Conservation (phyloP, 1,140 invertebrate genomes). For the Luehdorfia chinensis region DNA sequence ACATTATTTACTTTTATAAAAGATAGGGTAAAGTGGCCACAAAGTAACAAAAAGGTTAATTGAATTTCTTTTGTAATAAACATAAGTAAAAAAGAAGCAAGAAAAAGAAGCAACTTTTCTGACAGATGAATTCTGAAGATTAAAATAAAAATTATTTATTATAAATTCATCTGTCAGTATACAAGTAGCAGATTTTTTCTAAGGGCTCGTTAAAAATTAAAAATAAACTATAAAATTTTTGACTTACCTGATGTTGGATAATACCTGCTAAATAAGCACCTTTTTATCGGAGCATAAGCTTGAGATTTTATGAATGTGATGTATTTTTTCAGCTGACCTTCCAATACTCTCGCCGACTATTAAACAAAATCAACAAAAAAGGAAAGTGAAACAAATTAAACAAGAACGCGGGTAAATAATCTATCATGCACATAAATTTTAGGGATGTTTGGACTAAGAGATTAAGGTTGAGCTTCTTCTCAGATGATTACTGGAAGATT, state of each 20-base stretch:
- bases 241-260: conserved; percentile 88
- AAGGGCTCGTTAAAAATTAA: no score
- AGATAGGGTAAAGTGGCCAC: no score
- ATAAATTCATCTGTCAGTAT: no score
- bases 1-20: no score
- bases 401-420: conserved; percentile 30
- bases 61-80: no score
- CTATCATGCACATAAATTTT: conserved; percentile 38
- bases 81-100: no score
- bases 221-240: conserved; percentile 18
- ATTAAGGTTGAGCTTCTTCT: conserved; percentile 57
- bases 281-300: conserved; percentile 85
- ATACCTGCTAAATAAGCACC: conserved; percentile 86
- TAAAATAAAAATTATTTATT: no score
- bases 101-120: no score
- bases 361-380: conserved; percentile 63
- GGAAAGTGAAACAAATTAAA: conserved; percentile 59
- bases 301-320: conserved; percentile 83
- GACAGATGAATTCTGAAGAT: no score
- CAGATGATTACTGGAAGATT: conserved; percentile 38
- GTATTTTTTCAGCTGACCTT: conserved; percentile 83
- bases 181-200: no score
- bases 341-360: conserved; percentile 79
- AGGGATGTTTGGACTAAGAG: conserved; percentile 9
- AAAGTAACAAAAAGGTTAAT: no score